Evolutionary conservation across 2,797 vertebrate genomes (phyloP).

Genomic region (Myotis pilosus): DNA sequence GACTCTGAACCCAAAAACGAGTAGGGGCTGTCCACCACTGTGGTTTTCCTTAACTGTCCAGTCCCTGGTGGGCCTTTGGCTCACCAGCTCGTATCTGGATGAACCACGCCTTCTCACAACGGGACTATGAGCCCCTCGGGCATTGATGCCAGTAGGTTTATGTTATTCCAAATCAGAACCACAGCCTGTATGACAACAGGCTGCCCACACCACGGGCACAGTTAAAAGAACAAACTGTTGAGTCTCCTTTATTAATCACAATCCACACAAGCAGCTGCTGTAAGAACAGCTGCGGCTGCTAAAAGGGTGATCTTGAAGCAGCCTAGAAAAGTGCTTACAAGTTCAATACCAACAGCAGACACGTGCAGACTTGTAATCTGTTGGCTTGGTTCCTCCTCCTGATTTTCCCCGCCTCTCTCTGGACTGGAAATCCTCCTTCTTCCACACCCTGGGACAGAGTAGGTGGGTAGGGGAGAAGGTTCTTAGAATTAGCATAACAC

Average conservation of each 20-base stretch:
- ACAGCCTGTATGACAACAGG: neutral
- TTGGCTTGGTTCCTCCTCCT: neutral
- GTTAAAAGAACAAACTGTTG: conserved; percentile 68
- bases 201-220: conserved; percentile 46
- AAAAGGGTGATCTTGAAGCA: conserved; percentile 70
- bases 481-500: neutral
- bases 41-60: neutral
- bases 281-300: conserved; percentile 74
- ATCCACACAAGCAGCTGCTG: conserved; percentile 73
- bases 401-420: neutral
- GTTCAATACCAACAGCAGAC: neutral
- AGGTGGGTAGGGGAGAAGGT: neutral
- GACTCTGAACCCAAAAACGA: neutral
- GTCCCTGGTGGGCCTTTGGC: neutral
- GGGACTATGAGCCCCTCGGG: neutral
- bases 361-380: neutral
- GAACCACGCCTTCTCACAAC: neutral
- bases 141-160: neutral
- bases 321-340: conserved; percentile 54
- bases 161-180: neutral
- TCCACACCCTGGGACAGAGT: neutral
- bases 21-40: neutral
- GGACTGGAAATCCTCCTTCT: neutral
- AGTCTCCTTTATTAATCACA: conserved; percentile 70
- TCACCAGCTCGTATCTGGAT: neutral